Conservation (phyloP, 1,140 invertebrate genomes). For the Pemphigus obesinymphae region DNA sequence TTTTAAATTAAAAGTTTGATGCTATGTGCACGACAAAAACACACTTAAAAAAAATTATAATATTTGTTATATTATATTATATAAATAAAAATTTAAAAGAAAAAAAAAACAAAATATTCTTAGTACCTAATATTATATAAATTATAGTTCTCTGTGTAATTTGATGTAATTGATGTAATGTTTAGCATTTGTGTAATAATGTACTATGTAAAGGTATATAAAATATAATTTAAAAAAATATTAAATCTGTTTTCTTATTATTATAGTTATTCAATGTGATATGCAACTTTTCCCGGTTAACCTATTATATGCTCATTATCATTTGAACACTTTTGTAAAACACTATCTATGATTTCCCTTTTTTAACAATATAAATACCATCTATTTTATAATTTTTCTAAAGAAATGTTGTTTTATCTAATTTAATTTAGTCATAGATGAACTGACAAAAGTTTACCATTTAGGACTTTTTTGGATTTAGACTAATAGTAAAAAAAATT, state of each 20-base stretch:
- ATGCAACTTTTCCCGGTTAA: too few relatives aligned
- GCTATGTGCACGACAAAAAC: background rate
- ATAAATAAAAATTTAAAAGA: background rate
- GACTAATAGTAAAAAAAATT: too few relatives aligned
- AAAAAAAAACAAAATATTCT: background rate
- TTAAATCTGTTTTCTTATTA: background rate
- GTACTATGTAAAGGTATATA: constrained; percentile 41
- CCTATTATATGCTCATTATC: too few relatives aligned
- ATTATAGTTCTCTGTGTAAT: constrained; percentile 37
- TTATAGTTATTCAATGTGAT: background rate
- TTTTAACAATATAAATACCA: too few relatives aligned
- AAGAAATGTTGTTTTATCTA: too few relatives aligned
- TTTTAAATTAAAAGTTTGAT: background rate
- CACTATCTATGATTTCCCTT: too few relatives aligned
- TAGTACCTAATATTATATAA: constrained; percentile 37
- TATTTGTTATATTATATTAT: constrained; percentile 34
- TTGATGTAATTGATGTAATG: constrained; percentile 40
- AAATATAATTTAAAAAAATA: constrained; percentile 27
- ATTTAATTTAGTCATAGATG: too few relatives aligned
- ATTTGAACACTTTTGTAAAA: too few relatives aligned
- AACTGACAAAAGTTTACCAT: too few relatives aligned
- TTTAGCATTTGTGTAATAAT: constrained; percentile 41
- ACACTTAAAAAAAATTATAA: constrained; percentile 10
- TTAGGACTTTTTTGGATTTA: too few relatives aligned
- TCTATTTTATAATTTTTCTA: too few relatives aligned